Evolutionary conservation across 2,113 vertebrate genomes (phyloP).

Genomic region (Haemorhous mexicanus): DNA sequence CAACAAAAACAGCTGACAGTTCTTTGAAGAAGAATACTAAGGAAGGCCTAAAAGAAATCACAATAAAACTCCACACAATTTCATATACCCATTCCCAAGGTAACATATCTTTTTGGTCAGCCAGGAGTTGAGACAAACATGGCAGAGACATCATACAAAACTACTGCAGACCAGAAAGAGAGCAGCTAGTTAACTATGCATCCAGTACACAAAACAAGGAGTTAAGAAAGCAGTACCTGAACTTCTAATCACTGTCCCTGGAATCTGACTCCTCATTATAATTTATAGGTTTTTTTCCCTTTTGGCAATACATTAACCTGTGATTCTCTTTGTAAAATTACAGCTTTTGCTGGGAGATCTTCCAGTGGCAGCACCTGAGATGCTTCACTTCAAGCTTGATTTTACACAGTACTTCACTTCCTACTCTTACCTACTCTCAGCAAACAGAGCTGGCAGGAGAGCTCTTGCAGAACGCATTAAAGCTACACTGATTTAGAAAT

Average conservation of each 20-base stretch:
- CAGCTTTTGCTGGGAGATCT: not conserved
- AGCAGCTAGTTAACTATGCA: not conserved
- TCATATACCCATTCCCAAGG: not conserved
- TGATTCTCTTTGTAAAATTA: not conserved
- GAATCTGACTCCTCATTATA: not conserved
- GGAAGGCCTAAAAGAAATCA: not conserved
- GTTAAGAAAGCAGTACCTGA: not conserved
- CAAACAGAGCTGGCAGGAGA: not conserved
- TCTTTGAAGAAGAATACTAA: not conserved
- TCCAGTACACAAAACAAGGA: not conserved
- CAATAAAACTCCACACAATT: not conserved
- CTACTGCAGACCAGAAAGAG: not conserved
- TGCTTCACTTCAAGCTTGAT: not conserved
- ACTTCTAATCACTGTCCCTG: not conserved
- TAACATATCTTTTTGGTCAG: not conserved
- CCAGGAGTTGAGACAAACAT: not conserved
- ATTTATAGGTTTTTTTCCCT: not conserved
- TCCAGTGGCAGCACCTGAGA: not conserved
- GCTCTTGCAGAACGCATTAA: not conserved
- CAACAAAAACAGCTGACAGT: not conserved
- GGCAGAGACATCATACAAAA: not conserved
- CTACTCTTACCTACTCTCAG: not conserved
- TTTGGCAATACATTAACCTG: not conserved
- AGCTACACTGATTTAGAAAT: fast-evolving
- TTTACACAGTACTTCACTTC: not conserved